A percentile compares a stretch with the other conserved stretches of the same genome.
Evolutionary conservation across 2,113 vertebrate species (phyloP).

Genomic region (Chlorodrepanis virens): DNA sequence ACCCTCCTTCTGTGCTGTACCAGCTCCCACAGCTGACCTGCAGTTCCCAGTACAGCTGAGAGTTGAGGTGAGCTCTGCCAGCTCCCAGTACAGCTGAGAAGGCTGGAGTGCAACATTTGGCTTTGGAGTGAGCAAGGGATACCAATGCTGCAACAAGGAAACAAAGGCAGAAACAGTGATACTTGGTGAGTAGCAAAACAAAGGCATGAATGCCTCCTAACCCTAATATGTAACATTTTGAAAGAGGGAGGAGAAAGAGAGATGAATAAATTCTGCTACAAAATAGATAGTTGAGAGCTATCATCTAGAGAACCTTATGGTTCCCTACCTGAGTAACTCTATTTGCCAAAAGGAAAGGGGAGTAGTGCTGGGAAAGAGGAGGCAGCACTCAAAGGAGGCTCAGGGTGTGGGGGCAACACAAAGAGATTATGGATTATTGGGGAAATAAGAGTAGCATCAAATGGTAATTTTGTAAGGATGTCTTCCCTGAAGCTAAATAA

Average conservation of each 20-base stretch:
- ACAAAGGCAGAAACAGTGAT: not conserved
- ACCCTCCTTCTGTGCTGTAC: accelerated
- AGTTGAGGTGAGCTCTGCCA: not conserved
- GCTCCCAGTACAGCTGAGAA: not conserved
- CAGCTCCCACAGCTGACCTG: not conserved
- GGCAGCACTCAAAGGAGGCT: not conserved
- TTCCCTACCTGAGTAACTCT: not conserved
- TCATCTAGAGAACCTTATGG: not conserved
- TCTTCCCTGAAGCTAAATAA: conserved; percentile 44
- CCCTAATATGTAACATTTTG: not conserved
- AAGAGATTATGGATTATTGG: conserved; percentile 18
- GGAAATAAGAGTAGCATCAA: conserved; percentile 35
- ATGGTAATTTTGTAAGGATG: conserved; percentile 14
- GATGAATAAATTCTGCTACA: not conserved
- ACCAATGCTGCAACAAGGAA: not conserved
- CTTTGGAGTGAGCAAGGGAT: not conserved
- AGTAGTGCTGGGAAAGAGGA: not conserved
- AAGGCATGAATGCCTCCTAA: not conserved
- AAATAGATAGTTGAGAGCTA: not conserved
- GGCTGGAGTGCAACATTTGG: not conserved
- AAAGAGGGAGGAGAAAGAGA: accelerated
- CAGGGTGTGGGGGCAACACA: accelerated
- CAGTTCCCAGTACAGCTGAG: not conserved
- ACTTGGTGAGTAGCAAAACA: not conserved
- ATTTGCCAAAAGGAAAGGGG: not conserved